Evolutionary conservation across 1,140 invertebrate species (phyloP).

Genomic region (Palaemon carinicauda): DNA sequence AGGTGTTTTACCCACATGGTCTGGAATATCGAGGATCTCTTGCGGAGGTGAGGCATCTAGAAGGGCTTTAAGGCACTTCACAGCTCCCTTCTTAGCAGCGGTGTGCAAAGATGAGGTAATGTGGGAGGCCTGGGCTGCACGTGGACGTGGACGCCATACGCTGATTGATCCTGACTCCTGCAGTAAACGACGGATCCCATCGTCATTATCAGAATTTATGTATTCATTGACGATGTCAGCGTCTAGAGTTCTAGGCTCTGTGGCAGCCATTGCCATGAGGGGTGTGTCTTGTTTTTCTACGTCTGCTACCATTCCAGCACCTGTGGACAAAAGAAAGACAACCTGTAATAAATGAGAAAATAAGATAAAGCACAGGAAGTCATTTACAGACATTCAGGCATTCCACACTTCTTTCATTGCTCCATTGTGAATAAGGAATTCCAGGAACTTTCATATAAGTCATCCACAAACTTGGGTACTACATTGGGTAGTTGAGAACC

Average conservation of each 20-base stretch:
- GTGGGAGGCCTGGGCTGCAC: background rate
- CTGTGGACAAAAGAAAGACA: background rate
- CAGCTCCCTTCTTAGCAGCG: slow-evolving; percentile 1
- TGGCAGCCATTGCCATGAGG: background rate
- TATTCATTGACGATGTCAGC: background rate
- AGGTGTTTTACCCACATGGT: slow-evolving; percentile 47
- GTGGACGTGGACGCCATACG: slow-evolving; percentile 26
- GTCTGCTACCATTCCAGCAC: slow-evolving; percentile 26
- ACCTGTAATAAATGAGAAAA: background rate
- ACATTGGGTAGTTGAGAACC: background rate
- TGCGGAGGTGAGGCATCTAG: background rate
- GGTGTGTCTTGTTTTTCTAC: slow-evolving; percentile 40
- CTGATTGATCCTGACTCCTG: background rate
- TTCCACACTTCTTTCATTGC: too few species aligned
- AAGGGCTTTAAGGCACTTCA: slow-evolving; percentile 28
- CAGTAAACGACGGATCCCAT: background rate
- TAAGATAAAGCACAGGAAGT: too few species aligned
- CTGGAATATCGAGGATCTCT: slow-evolving; percentile 47
- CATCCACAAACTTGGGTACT: background rate
- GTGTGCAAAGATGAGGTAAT: slow-evolving; percentile 23
- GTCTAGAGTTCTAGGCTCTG: background rate
- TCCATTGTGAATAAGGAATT: too few species aligned
- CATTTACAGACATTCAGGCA: too few species aligned
- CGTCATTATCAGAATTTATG: slow-evolving; percentile 22
- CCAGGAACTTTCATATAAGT: too few species aligned